phyloP scores from a whole-genome alignment of 2,888 invertebrate genomes.

The Augiades crinisus region DNA sequence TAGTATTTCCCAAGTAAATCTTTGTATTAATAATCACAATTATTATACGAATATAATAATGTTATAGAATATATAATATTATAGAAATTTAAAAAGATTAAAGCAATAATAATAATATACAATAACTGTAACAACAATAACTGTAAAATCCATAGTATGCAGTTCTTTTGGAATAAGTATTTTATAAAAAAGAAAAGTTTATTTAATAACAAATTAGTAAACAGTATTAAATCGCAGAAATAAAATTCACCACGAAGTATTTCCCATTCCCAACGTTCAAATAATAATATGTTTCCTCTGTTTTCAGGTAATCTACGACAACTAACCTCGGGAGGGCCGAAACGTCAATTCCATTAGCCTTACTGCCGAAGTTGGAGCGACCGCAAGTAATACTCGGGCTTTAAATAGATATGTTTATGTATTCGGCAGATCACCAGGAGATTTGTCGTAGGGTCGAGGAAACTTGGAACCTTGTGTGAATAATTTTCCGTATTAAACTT shows the following conservation, averaged over 20 bases:
- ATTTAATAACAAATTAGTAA: background rate
- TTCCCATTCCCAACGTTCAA: background rate
- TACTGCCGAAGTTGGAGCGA: conserved; percentile 41
- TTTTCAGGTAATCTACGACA: conserved; percentile 29
- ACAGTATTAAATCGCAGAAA: background rate
- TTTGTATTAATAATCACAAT: too few species aligned
- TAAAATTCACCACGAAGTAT: background rate
- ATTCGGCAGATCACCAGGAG: conserved; percentile 38
- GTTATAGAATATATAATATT: too few species aligned
- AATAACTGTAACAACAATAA: too few species aligned
- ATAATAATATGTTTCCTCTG: conserved; percentile 34
- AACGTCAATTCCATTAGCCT: conserved; percentile 46
- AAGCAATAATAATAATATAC: too few species aligned
- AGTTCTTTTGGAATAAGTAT: too few species aligned
- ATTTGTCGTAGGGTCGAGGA: conserved; percentile 9
- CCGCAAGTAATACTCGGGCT: conserved; percentile 36
- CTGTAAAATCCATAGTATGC: too few species aligned
- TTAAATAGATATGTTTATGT: conserved; percentile 61
- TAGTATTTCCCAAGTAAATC: too few species aligned
- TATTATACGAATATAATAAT: too few species aligned
- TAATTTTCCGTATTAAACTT: conserved; percentile 27
- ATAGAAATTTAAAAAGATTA: too few species aligned
- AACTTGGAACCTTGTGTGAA: conserved; percentile 30
- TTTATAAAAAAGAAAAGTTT: too few species aligned
- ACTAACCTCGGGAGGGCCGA: conserved; percentile 16